Percentiles rank a stretch among this genome's conserved stretches.
phyloP scores from a whole-genome alignment of 1,140 invertebrate genomes.

The Andrena cerasifolii region DNA sequence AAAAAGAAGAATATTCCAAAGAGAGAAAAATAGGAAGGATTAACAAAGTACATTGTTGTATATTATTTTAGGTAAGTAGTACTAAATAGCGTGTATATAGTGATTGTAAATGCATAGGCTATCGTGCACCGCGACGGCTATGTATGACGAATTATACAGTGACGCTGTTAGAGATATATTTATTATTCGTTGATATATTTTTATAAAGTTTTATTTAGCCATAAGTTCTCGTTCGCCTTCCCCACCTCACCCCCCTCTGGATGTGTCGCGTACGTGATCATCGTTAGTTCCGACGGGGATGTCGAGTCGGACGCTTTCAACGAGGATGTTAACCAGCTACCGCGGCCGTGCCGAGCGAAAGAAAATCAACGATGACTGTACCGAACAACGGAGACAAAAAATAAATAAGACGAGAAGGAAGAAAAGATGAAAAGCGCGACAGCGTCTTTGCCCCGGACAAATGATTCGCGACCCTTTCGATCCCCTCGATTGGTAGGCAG shows the following conservation, averaged over 20 bases:
- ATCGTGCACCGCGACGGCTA: slow-evolving; percentile 58
- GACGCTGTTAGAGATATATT: slow-evolving; percentile 79
- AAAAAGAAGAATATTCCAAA: neutral
- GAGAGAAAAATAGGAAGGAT: neutral
- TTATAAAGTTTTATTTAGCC: slow-evolving; percentile 80
- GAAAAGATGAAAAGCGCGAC: neutral
- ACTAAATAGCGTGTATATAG: slow-evolving; percentile 78
- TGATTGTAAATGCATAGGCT: slow-evolving; percentile 75
- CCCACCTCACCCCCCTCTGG: slow-evolving; percentile 31
- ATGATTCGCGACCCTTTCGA: slow-evolving; percentile 25
- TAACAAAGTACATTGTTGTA: slow-evolving; percentile 71
- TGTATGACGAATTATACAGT: slow-evolving; percentile 74
- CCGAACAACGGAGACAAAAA: neutral
- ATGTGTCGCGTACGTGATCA: slow-evolving; percentile 47
- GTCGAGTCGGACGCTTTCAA: slow-evolving; percentile 39
- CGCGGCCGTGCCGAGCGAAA: too few species aligned
- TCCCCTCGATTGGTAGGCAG: slow-evolving; percentile 28
- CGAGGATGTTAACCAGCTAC: slow-evolving; percentile 58
- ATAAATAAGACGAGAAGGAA: neutral
- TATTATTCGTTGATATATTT: slow-evolving; percentile 81
- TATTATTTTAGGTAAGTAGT: slow-evolving; percentile 72
- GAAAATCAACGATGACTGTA: slow-evolving; percentile 19
- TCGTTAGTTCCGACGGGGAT: slow-evolving; percentile 44
- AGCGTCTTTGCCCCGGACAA: slow-evolving; percentile 41
- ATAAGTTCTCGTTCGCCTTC: slow-evolving; percentile 74